Conservation (phyloP, 2,113 vertebrate species). For the Eurypyga helias region DNA sequence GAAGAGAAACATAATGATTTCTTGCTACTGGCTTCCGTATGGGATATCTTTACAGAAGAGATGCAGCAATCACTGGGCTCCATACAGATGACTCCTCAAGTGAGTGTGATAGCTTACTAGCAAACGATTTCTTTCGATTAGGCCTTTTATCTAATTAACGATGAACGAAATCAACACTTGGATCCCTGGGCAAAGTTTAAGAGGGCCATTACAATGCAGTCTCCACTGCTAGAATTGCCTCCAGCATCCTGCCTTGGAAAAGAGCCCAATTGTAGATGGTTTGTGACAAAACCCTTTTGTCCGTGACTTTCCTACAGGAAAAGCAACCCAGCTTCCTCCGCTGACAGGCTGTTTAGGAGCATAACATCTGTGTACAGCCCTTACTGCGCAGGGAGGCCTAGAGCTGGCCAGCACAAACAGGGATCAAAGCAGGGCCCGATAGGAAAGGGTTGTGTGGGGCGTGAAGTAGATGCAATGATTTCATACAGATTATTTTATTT, state of each 20-base stretch:
- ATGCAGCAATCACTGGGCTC: rapidly evolving
- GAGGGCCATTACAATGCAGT: background rate
- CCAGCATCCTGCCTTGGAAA: background rate
- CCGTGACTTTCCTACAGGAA: background rate
- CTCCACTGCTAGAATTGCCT: rapidly evolving
- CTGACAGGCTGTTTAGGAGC: background rate
- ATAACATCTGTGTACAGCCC: background rate
- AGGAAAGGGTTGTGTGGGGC: background rate
- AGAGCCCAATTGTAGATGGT: background rate
- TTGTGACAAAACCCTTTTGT: background rate
- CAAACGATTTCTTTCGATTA: background rate
- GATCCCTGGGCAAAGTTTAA: background rate
- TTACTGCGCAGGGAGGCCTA: background rate
- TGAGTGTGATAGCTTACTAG: background rate
- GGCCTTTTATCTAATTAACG: background rate
- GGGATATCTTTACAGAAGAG: background rate
- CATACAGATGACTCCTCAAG: background rate
- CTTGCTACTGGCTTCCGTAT: background rate
- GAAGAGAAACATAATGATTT: background rate
- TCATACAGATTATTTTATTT: background rate
- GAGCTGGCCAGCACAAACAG: slow-evolving; percentile 6
- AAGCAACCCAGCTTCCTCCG: background rate
- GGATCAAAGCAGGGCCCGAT: background rate
- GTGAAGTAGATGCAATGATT: background rate
- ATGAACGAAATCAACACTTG: background rate